phyloP scores from a whole-genome alignment of 1,140 invertebrate species.

The Teleopsis dalmanni region DNA sequence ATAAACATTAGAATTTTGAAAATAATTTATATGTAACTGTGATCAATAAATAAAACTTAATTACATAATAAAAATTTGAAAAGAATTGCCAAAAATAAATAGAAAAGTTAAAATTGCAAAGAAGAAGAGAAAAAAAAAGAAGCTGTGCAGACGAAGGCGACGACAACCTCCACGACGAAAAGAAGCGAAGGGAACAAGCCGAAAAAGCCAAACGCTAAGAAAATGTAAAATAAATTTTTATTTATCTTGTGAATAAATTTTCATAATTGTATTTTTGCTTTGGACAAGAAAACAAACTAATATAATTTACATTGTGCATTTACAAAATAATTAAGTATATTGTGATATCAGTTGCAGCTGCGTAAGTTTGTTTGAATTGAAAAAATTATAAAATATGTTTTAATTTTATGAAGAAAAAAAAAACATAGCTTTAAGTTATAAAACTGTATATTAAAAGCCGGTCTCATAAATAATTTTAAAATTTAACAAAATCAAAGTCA shows the following conservation, averaged over 20 bases:
- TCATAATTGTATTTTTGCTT: no score
- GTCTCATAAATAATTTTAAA: no score
- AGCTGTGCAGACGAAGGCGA: conserved; percentile 7
- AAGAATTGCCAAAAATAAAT: conserved; percentile 31
- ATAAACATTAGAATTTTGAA: conserved; percentile 23
- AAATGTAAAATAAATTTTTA: conserved; percentile 8
- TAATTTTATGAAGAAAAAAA: no score
- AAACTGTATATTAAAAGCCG: no score
- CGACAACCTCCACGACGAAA: conserved; percentile 16
- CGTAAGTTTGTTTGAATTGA: no score
- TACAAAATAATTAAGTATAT: no score
- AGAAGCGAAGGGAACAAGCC: conserved; percentile 5
- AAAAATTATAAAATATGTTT: no score
- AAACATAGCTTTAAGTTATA: no score
- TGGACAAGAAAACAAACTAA: no score
- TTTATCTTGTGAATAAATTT: neutral
- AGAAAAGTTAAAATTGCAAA: conserved; percentile 3
- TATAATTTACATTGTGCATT: no score
- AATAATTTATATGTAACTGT: conserved; percentile 28
- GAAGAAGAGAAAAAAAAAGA: conserved; percentile 6
- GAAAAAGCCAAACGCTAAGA: conserved; percentile 21
- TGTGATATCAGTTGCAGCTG: no score
- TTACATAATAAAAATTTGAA: conserved; percentile 3
- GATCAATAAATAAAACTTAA: conserved; percentile 30
- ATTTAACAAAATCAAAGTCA: no score